These are phyloP conservation scores for Malthinus flaveolus DNA, from an alignment of 2,888 invertebrate species.

Conservation along the genomic window DNA sequence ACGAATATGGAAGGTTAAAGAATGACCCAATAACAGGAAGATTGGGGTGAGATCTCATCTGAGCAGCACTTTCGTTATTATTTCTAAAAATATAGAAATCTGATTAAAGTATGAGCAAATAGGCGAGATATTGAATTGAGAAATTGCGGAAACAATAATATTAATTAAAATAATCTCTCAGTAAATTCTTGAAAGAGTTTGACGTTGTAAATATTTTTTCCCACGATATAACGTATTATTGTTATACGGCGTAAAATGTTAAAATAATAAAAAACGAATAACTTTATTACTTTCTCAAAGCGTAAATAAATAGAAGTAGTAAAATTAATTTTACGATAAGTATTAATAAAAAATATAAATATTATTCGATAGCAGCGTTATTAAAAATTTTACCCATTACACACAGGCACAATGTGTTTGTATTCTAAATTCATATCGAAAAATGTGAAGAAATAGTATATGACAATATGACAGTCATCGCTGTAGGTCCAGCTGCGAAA, in stretches of 20 bases:
- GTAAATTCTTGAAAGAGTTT: no score
- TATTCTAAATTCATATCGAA: not conserved
- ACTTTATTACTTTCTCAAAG: not conserved
- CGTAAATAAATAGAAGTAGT: not conserved
- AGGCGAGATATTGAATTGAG: no score
- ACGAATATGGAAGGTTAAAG: no score
- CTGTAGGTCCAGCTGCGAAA: not conserved
- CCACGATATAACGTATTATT: not conserved
- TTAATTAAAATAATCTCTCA: no score
- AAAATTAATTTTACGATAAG: conserved; percentile 3
- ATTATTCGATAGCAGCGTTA: not conserved
- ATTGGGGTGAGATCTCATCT: no score
- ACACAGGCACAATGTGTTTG: not conserved
- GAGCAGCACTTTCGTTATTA: no score
- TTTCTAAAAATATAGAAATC: no score
- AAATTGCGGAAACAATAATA: no score
- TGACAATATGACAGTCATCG: not conserved
- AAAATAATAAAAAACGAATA: not conserved
- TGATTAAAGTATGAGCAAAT: no score
- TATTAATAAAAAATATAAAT: not conserved
- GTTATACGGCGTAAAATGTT: conserved; percentile 1
- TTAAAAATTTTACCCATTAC: not conserved
- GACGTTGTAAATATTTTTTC: not conserved
- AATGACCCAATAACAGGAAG: no score
- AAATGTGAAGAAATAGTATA: not conserved